Conservation (phyloP, 2,888 invertebrate genomes). For the Myopa testacea region DNA sequence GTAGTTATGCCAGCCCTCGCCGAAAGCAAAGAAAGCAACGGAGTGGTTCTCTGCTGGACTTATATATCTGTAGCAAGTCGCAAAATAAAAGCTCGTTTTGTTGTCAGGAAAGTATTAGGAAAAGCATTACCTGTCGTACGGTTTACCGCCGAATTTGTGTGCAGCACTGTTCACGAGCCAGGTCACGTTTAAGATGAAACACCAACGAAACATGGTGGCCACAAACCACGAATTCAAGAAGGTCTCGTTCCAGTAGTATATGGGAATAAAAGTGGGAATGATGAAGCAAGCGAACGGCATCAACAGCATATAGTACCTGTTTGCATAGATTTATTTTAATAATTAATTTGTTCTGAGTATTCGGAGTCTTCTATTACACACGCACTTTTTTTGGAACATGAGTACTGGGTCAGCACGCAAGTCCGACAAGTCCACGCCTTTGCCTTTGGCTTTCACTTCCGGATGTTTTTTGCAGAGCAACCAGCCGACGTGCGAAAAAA, state of each 20-base stretch:
- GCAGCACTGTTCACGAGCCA: constrained; percentile 94
- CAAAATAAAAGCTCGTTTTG: not conserved
- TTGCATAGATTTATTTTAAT: constrained; percentile 23
- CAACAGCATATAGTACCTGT: constrained; percentile 79
- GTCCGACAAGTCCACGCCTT: constrained; percentile 86
- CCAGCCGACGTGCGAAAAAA: constrained; percentile 98
- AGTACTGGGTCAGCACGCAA: constrained; percentile 84
- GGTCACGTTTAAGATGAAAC: constrained; percentile 84
- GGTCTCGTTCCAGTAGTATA: constrained; percentile 82
- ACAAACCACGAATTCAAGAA: constrained; percentile 77
- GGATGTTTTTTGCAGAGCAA: constrained; percentile 90
- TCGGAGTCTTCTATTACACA: not conserved
- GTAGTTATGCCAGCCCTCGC: constrained; percentile 88
- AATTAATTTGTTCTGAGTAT: not conserved
- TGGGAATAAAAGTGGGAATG: constrained; percentile 81
- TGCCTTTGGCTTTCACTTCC: constrained; percentile 87
- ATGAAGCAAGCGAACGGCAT: constrained; percentile 83
- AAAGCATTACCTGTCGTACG: constrained; percentile 76
- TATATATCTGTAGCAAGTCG: constrained; percentile 69
- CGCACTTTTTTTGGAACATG: constrained; percentile 89
- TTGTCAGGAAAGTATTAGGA: too few species aligned
- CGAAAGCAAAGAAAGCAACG: constrained; percentile 75
- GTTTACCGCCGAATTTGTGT: constrained; percentile 82
- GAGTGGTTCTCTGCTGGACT: constrained; percentile 76
- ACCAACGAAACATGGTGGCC: constrained; percentile 81